phyloP scores from a whole-genome alignment of 2,113 vertebrate genomes.

The Chaenocephalus aceratus region DNA sequence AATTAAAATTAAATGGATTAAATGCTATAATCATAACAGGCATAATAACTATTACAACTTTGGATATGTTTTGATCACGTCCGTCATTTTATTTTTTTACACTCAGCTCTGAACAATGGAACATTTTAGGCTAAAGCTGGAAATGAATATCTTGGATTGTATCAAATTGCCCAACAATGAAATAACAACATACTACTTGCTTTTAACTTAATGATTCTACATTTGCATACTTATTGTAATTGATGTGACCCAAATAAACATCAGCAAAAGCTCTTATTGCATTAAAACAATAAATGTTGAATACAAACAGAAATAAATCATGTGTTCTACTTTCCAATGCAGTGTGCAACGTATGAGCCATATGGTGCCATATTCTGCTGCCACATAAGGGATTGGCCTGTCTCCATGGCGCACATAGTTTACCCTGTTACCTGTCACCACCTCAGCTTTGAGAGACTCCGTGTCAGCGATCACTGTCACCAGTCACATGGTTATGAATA shows the following conservation, averaged over 20 bases:
- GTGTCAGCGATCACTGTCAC: constrained; percentile 73
- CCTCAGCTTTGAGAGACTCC: constrained; percentile 63
- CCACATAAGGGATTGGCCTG: constrained; percentile 57
- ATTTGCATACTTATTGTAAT: constrained; percentile 17
- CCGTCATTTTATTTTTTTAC: constrained; percentile 32
- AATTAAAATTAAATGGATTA: constrained; percentile 69
- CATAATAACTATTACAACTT: constrained; percentile 56
- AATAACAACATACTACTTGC: neutral
- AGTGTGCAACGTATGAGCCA: constrained; percentile 43
- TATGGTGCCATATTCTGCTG: constrained; percentile 65
- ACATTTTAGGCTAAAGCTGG: constrained; percentile 3
- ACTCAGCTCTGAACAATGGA: constrained; percentile 22
- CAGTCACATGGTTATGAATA: constrained; percentile 67
- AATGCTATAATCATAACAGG: constrained; percentile 64
- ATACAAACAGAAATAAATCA: constrained; percentile 57
- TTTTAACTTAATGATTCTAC: neutral
- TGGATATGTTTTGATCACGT: constrained; percentile 56
- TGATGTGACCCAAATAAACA: constrained; percentile 38
- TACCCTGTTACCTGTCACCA: constrained; percentile 74
- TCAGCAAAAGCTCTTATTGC: constrained; percentile 7
- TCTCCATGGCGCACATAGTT: constrained; percentile 57
- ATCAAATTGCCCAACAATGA: neutral
- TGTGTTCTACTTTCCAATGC: constrained; percentile 43
- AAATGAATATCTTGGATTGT: constrained; percentile 21
- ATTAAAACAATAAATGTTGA: constrained; percentile 47